Base-by-base conservation (phyloP, 1,140 invertebrate species). In the Rhagoletis zephyria region DNA sequence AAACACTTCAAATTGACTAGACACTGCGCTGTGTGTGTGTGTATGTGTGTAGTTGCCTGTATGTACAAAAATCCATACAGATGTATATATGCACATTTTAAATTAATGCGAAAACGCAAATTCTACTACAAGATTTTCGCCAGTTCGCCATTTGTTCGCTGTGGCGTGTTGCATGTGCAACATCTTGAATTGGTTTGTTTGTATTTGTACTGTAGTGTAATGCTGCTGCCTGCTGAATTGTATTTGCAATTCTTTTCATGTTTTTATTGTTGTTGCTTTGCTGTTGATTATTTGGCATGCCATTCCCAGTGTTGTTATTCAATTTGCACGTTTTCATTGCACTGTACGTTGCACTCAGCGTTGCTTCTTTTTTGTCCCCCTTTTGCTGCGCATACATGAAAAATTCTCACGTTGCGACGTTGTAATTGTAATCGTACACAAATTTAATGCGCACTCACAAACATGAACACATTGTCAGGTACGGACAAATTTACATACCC, bases 91-190 rank as follows among this genome's bases (percentile, higher is more conserved):
- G 70, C 48, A 16, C 48, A 81, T 81, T 81, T 42, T 45, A 81
- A 81, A 81, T 51, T 48, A 81, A 81, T 81, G 74, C 74, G n/a
- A 59, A 81, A 81, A 81, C 45, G 74, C 74, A 81, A 81, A 56
- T 81, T 81, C 74, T 81, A 56, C 74, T 81, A 56, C 74, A 81
- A 81, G 45, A 81, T 81, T 56, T 81, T 81, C 48, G 7, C 45
- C 6, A 30, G 19, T 81, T 56, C 48, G n/a, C n/a, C n/a, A 51
- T 7, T 48, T 48, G 42, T 77, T 51, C 6, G 9, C 4, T 51
- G 42, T 81, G 74, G 48, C 48, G 48, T 81, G 67, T 74, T 74
- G 67, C 74, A 81, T 81, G 74, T 48, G 65, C 67, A 81, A 81
- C 74, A 56, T 56, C 6, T 81, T 19, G 74, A 19, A n/a, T 81